Conservation (phyloP, 2,797 vertebrate species). For the Danio albolineatus region DNA sequence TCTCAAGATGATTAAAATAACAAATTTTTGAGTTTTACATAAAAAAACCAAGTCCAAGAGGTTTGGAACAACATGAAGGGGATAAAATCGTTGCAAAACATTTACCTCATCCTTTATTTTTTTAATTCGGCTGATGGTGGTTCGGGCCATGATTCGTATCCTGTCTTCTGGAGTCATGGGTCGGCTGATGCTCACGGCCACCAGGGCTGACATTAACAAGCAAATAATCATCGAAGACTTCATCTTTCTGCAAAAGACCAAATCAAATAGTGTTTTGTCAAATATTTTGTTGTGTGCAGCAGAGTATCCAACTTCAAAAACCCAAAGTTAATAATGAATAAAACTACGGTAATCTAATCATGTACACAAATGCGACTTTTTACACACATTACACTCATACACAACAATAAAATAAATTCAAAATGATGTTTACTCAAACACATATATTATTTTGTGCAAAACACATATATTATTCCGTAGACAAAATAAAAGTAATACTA, state of each 20-base stretch:
- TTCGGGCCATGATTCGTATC: slow-evolving; percentile 60
- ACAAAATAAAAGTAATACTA: no score
- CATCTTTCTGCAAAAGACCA: slow-evolving; percentile 61
- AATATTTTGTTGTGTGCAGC: background rate
- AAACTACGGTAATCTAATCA: background rate
- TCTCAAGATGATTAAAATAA: background rate
- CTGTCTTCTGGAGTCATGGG: slow-evolving; percentile 39
- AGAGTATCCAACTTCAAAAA: background rate
- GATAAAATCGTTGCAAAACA: background rate
- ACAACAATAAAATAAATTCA: no score
- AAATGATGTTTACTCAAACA: no score
- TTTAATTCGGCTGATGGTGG: slow-evolving; percentile 66
- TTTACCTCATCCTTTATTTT: slow-evolving; percentile 61
- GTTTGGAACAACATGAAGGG: background rate
- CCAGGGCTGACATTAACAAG: slow-evolving; percentile 41
- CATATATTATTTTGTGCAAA: no score
- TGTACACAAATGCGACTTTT: no score
- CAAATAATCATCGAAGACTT: slow-evolving; percentile 47
- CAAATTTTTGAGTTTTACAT: background rate
- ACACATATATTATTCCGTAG: no score
- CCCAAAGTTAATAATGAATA: no score
- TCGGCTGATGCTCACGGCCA: slow-evolving; percentile 40
- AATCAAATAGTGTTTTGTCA: background rate
- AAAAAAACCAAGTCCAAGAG: background rate
- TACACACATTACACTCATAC: no score